Base-by-base conservation (phyloP, 2,888 invertebrate species). In the Tetanocera ferruginea region DNA sequence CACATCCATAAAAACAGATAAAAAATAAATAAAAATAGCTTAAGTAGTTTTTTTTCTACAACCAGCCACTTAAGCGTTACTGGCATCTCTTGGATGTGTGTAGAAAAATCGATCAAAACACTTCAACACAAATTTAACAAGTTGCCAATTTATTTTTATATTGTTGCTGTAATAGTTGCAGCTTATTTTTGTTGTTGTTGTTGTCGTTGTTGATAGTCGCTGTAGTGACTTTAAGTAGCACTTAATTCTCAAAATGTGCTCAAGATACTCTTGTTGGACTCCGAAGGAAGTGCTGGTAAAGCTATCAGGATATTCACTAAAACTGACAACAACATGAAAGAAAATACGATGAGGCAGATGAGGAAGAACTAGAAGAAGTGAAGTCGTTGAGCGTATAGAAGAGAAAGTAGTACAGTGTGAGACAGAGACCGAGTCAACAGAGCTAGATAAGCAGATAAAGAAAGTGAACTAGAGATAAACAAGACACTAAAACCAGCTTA, bases 141-240 rank as follows among this genome's bases (percentile, higher is more conserved):
- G 51, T 69, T 69, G 25, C n/a, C 64, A 25, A 64, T 60, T 60
- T 60, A 25, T 28, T 23, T 19, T 60, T 23, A 14, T 60, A 28
- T 60, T 60, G 57, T 60, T 34, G 67, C 43, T 67, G 67, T 14
- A 17, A 37, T 67, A 28, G 57, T 28, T n/a, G 34, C 19, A 60
- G 28, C 28, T 67, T 43, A 67, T 67, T 67, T 67, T 67, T 8
- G 23, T 67, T 49, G 67, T 43, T 3, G 64, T 37, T 66, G 64
- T 34, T 52, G 28, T 37, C 6, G 34, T 71, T 34, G 72, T 72
- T 23, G 14, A 4, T 23, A 57, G 69, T 57, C 25, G 60, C 23
- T 51, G 52, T 31, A 66, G 74, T 74, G 52, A 74, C 66, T 74
- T 64, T 64, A 51, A 74, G 64, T 34, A 66, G 74, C 74, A 74